phyloP scores from a whole-genome alignment of 1,140 invertebrate genomes.

The Atta colombica region DNA sequence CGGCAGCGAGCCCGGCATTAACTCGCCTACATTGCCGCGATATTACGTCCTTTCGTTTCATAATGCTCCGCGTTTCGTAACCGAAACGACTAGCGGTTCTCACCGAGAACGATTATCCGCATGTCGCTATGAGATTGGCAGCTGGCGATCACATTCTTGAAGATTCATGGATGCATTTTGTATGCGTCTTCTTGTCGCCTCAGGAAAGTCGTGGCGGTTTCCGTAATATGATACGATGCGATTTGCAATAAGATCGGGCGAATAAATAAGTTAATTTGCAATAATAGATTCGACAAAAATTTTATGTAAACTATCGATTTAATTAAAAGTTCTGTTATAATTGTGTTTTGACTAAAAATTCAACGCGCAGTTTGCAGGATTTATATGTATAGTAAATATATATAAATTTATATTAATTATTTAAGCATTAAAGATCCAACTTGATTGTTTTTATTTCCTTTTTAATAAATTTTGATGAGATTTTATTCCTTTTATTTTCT shows the following conservation, averaged over 20 bases:
- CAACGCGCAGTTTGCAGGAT: too few relatives aligned
- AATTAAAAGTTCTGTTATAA: not conserved
- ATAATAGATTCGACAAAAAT: not conserved
- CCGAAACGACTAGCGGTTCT: conserved; percentile 79
- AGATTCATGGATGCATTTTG: not conserved
- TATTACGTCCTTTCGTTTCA: conserved; percentile 83
- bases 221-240: not conserved
- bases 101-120: conserved; percentile 46
- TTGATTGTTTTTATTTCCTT: too few relatives aligned
- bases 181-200: not conserved
- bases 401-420: too few relatives aligned
- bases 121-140: conserved; percentile 11
- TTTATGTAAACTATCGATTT: not conserved
- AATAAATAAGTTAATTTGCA: not conserved
- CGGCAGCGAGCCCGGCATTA: conserved; percentile 61
- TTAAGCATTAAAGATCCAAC: too few relatives aligned
- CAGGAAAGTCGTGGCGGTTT: not conserved
- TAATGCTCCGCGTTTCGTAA: conserved; percentile 82
- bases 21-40: conserved; percentile 78
- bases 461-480: too few relatives aligned
- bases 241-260: not conserved
- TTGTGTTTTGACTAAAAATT: too few relatives aligned
- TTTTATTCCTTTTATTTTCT: too few relatives aligned
- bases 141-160: not conserved
- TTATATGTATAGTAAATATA: too few relatives aligned